Base-by-base conservation (phyloP, 2,888 invertebrate species). In the Nomada fucata region DNA sequence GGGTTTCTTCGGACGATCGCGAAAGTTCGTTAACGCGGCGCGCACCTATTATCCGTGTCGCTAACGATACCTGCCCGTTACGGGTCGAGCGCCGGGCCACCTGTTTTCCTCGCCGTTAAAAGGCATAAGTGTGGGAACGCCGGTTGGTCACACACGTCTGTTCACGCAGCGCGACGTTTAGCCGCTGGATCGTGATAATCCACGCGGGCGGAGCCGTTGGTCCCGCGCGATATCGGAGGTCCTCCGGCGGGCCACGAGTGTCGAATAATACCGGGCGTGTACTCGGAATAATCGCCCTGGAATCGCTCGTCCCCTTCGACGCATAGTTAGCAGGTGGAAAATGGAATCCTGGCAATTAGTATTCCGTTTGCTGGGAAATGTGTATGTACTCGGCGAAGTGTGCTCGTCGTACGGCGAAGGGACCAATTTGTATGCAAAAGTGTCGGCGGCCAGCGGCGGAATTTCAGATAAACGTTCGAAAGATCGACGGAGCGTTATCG, bases 101-200 rank as follows among this genome's bases (percentile, higher is more conserved):
- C 85, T 87, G 83, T 86, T 83, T 83, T 71, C 73, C 67, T 73
- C 61, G 70, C 72, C 82, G 77, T 80, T 83, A 83, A 86, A 77
- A 79, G n/a, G 75, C 53, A 76, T 63, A 86, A 88, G 76, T 86
- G 86, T 86, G 86, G 86, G 86, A 86, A 88, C 83, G 69, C 75
- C 36, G 86, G 52, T 75, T 83, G 76, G 78, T 82, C 82, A 74
- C 87, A 84, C 75, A 73, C 74, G 59, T 61, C 76, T 52, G 85
- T 87, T 75, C 84, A 70, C 69, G 69, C 72, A 73, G 70, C 69
- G 57, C 69, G 68, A n/a, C 69, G 73, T 60, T 77, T 73, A 42
- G 36, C n/a, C 68, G 52, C 11, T 60, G 82, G 82, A 85, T 86
- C 82, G 77, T 82, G 79, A 65, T 85, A 87, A 87, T 86, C 71